Conservation (phyloP, 2,797 vertebrate species). For the Euphonia xanthogaster region DNA sequence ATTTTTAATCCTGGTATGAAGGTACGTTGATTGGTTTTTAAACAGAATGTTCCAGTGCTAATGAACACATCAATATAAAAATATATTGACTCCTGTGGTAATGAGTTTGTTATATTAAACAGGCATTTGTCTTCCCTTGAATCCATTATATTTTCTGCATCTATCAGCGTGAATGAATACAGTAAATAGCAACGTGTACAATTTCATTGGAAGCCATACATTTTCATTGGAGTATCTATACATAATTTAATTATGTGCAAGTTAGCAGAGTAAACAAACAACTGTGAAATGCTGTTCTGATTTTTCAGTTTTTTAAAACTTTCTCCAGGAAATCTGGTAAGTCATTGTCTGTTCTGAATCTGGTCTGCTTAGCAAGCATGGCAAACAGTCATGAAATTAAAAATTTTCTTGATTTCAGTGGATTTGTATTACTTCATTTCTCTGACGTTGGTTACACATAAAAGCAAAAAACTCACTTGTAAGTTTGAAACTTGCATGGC, state of each 20-base stretch:
- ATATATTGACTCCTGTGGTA: constrained; percentile 38
- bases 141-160: not conserved
- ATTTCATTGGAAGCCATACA: constrained; percentile 30
- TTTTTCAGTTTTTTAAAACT: not conserved
- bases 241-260: constrained; percentile 29
- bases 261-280: constrained; percentile 22
- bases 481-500: not conserved
- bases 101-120: constrained; percentile 64
- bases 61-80: constrained; percentile 58
- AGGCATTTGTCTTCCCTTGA: constrained; percentile 42
- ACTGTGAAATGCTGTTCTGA: not conserved
- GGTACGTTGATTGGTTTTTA: constrained; percentile 45
- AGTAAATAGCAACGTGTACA: constrained; percentile 17
- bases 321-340: not conserved
- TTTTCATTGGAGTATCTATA: constrained; percentile 50
- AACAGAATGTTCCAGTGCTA: constrained; percentile 48
- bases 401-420: not conserved
- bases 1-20: constrained; percentile 50
- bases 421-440: not conserved
- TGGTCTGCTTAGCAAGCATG: not conserved
- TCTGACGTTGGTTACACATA: not conserved
- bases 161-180: constrained; percentile 28
- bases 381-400: not conserved
- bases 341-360: not conserved
- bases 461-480: not conserved